Evolutionary conservation across 1,140 invertebrate genomes (phyloP), one percentile per base, ranked within the genome.

Genomic region (Tachypleus tridentatus): DNA sequence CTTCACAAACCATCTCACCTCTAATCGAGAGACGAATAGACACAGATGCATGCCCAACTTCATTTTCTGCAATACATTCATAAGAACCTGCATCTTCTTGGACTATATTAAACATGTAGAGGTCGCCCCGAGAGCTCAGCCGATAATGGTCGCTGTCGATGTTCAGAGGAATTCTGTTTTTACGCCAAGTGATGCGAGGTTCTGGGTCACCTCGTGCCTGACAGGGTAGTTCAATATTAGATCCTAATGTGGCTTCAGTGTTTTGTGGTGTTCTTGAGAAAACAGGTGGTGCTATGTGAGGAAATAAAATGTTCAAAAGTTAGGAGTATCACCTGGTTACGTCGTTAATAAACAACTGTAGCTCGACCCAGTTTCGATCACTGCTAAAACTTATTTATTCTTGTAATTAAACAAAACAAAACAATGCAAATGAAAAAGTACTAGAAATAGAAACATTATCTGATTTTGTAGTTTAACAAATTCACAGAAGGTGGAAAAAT

Each of bases 21-120:
- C 70, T 70, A 5, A 91, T 81, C 57, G 84, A 86, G 4, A 89
- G 71, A 66, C 86, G 79, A 47, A 84, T 85, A 5, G 85, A 84
- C 1, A 86, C 87, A 1, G 83, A 84, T 53, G 82, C 83, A 64
- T 86, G 80, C 3, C 91, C 92, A 72, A 86, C 82, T 63, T 85
- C 82, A 76, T 96, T 96, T 57, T 84, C 82, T 0, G 90, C 87
- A 5, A 84, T 83, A 73, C 93, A 97, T 77, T 93, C 89, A 76
- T 97, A 97, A 10, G 84, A 81, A n/a, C 93, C 93, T 59, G 83
- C 82, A 73, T 94, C 90, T 49, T 79, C 75, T 29, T 82, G 70
- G 3, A 83, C 83, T 2, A 93, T 79, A 71, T 89, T 89, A 67
- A 85, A 85, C 58, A 96, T 84, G 69, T 87, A 85, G 59, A 96